These are phyloP conservation scores for Loripinus fragilis DNA, from an alignment of 2,888 invertebrate genomes.

Conservation along the genomic window DNA sequence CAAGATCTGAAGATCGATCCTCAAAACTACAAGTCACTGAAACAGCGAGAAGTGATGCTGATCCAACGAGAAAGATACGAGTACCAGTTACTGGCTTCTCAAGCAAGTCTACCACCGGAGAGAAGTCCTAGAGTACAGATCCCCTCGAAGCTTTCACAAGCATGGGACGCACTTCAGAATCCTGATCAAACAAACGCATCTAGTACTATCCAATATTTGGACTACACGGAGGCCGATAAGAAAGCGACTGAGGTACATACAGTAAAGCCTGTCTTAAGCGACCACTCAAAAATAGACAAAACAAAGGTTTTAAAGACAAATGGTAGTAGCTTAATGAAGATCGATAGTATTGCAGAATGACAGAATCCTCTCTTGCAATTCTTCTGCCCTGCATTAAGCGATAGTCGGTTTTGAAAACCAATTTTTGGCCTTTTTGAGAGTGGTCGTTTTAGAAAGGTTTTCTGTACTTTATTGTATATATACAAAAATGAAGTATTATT, in stretches of 20 bases:
- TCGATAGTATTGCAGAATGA: too few relatives aligned
- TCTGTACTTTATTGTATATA: too few relatives aligned
- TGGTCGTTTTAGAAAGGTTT: too few relatives aligned
- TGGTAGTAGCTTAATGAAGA: too few relatives aligned
- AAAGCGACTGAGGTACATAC: conserved; percentile 7
- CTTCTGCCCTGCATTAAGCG: too few relatives aligned
- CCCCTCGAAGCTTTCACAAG: neutral
- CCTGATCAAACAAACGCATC: neutral
- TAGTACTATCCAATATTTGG: neutral
- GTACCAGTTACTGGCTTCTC: neutral
- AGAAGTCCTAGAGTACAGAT: conserved; percentile 7
- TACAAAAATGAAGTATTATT: too few relatives aligned
- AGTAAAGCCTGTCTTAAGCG: too few relatives aligned
- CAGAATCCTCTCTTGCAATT: too few relatives aligned
- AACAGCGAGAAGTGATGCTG: conserved; percentile 42
- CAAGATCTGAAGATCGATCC: neutral
- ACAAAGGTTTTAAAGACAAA: too few relatives aligned
- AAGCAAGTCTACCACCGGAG: neutral
- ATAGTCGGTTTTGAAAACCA: too few relatives aligned
- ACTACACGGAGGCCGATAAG: neutral
- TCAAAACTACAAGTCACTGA: neutral
- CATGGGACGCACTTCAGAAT: neutral
- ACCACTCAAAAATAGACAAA: too few relatives aligned
- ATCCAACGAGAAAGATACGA: conserved; percentile 37
- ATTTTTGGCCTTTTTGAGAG: too few relatives aligned